phyloP scores from a whole-genome alignment of 2,113 vertebrate species.

The Muntiacus muntjak region DNA sequence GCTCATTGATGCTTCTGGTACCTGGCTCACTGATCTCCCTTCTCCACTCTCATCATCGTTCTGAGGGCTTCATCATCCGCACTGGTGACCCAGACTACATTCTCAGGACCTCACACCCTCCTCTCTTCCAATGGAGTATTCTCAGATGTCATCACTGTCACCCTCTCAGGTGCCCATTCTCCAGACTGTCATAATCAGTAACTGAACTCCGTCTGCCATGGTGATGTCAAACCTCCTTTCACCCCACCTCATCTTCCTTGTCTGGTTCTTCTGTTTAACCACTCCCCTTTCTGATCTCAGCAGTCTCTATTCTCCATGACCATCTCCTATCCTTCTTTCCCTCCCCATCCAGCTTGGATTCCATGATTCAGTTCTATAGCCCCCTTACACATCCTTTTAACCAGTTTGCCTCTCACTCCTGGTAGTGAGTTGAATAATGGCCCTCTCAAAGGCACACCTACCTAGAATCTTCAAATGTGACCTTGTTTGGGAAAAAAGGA shows the following conservation, averaged over 20 bases:
- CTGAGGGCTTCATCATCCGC: background rate
- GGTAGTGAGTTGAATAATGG: background rate
- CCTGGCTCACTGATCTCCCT: background rate
- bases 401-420: background rate
- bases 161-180: background rate
- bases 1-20: background rate
- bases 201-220: background rate
- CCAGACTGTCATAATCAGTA: background rate
- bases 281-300: background rate
- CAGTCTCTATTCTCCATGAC: background rate
- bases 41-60: too few species aligned
- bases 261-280: background rate
- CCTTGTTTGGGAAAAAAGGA: background rate
- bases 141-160: background rate
- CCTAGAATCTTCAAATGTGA: background rate
- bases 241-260: background rate
- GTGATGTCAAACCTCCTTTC: background rate
- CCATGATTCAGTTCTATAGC: background rate
- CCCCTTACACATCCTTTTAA: background rate
- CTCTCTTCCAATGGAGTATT: background rate
- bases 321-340: background rate
- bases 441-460: background rate
- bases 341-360: background rate
- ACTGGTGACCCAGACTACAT: background rate
- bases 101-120: background rate